phyloP scores from a whole-genome alignment of 2,888 invertebrate genomes.

The Bimastos eiseni region DNA sequence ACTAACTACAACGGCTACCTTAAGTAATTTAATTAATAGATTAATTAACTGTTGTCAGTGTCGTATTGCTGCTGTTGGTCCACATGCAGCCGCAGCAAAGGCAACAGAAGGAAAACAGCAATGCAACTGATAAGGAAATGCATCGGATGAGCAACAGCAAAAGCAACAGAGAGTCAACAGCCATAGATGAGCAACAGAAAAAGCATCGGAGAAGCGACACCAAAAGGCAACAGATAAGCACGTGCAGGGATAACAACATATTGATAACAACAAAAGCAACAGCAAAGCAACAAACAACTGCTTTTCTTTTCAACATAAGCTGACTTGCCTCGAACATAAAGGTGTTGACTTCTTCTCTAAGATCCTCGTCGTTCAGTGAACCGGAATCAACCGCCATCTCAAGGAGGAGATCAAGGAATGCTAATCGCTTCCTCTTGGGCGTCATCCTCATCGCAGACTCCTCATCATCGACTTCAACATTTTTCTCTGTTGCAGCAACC shows the following conservation, averaged over 20 bases:
- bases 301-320: constrained; percentile 47
- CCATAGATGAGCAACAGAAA: too few species aligned
- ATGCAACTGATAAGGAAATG: too few species aligned
- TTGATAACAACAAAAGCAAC: neutral
- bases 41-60: neutral
- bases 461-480: neutral
- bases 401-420: constrained; percentile 85
- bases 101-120: too few species aligned
- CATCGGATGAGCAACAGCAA: neutral
- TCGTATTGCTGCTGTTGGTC: neutral
- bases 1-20: too few species aligned
- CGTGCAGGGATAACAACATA: too few species aligned
- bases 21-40: too few species aligned
- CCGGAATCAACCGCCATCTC: constrained; percentile 77
- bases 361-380: constrained; percentile 60
- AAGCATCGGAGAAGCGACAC: too few species aligned
- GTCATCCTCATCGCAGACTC: neutral
- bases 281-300: neutral
- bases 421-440: constrained; percentile 66
- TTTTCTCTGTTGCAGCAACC: neutral
- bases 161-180: neutral
- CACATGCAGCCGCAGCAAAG: neutral
- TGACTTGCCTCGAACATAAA: constrained; percentile 66
- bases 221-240: too few species aligned
- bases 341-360: constrained; percentile 66